phyloP scores from a whole-genome alignment of 2,797 vertebrate genomes.

The Sebastes trivittatus region DNA sequence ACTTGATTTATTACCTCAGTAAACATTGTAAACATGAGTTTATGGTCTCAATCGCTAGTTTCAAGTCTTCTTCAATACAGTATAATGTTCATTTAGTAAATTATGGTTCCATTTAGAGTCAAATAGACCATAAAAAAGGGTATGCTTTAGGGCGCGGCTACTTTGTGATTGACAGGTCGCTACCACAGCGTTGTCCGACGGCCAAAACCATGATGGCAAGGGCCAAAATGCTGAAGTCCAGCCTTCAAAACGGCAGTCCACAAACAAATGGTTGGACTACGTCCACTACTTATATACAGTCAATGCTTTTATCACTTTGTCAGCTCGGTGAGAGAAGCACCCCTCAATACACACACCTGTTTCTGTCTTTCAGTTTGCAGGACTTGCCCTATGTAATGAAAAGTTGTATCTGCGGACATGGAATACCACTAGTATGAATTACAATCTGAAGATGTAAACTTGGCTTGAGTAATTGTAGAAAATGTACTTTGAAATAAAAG shows the following conservation, averaged over 20 bases:
- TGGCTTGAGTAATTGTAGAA: neutral
- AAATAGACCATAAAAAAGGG: too few species aligned
- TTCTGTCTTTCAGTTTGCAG: conserved; percentile 5
- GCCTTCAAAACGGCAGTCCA: neutral
- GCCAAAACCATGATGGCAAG: too few species aligned
- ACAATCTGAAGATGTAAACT: conserved; percentile 4
- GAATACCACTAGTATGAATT: neutral
- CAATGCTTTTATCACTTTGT: neutral
- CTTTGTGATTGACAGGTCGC: too few species aligned
- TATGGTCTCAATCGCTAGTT: too few species aligned
- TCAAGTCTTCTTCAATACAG: too few species aligned
- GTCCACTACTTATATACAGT: neutral
- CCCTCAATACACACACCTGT: neutral
- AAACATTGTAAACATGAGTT: too few species aligned
- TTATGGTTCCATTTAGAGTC: too few species aligned
- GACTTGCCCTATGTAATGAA: too few species aligned
- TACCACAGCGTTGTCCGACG: too few species aligned
- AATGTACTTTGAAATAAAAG: neutral
- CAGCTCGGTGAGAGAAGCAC: neutral
- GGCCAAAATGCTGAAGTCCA: neutral
- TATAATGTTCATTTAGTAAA: too few species aligned
- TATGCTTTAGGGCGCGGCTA: too few species aligned
- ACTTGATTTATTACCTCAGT: too few species aligned
- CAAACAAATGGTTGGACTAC: neutral
- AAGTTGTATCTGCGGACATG: neutral